Evolutionary conservation across 1,140 invertebrate genomes (phyloP).

Genomic region (Aleiodes sp.): DNA sequence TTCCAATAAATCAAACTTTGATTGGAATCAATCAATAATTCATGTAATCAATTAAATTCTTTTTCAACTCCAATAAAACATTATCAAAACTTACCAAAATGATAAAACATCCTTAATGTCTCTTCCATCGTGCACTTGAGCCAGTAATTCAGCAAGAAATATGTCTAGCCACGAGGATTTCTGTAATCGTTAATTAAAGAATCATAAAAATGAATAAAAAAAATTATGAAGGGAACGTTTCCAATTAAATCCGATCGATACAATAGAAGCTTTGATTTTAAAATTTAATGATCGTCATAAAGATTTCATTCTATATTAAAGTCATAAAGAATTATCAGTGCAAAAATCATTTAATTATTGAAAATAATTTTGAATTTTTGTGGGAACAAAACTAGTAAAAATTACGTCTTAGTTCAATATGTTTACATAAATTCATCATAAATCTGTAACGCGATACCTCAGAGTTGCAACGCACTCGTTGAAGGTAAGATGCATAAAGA

Average conservation of each 20-base stretch:
- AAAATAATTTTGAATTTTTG: neutral
- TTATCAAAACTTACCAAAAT: conserved; percentile 67
- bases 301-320: no score
- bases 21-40: no score
- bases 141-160: conserved; percentile 72
- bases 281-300: no score
- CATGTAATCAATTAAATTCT: no score
- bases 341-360: no score
- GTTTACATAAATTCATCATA: conserved; percentile 20
- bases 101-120: conserved; percentile 70
- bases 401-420: conserved; percentile 13
- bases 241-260: no score
- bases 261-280: no score
- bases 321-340: no score
- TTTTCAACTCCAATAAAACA: neutral
- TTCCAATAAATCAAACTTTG: no score
- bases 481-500: neutral
- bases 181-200: conserved; percentile 53
- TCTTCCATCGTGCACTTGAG: conserved; percentile 69
- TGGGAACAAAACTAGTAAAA: neutral
- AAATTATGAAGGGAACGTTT: no score
- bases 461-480: neutral
- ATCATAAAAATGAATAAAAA: conserved; percentile 39
- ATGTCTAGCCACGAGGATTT: conserved; percentile 74
- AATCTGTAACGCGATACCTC: conserved; percentile 1